Evolutionary conservation across 2,888 invertebrate species (phyloP).

Genomic region (Octodonta nipae): DNA sequence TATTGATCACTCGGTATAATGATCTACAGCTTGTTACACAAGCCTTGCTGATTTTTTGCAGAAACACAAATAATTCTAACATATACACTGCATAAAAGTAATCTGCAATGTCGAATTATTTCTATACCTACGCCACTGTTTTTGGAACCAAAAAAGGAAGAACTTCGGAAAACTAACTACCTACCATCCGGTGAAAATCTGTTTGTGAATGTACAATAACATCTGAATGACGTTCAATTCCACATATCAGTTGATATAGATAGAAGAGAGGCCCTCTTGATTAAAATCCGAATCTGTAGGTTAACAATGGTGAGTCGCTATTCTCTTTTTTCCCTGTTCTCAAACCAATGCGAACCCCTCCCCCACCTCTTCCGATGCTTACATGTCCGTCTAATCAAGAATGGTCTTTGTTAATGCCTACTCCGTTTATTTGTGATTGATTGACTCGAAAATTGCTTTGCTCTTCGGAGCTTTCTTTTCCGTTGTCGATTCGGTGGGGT

Average conservation of each 20-base stretch:
- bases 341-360: no score
- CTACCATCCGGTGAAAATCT: slow-evolving; percentile 3
- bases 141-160: neutral
- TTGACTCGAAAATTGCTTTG: slow-evolving; percentile 33
- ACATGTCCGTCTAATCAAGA: slow-evolving; percentile 33
- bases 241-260: slow-evolving; percentile 32
- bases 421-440: slow-evolving; percentile 33
- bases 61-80: no score
- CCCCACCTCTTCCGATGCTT: slow-evolving; percentile 24
- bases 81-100: no score
- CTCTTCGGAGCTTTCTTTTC: slow-evolving; percentile 18
- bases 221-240: slow-evolving; percentile 33
- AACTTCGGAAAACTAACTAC: slow-evolving; percentile 1
- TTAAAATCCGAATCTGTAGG: slow-evolving; percentile 32
- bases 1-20: no score
- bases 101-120: no score
- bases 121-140: no score
- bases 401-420: slow-evolving; percentile 32
- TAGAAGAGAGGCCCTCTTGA: slow-evolving; percentile 31
- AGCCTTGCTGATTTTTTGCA: no score
- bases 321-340: no score
- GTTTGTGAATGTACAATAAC: slow-evolving; percentile 25
- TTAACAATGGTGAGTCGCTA: slow-evolving; percentile 24
- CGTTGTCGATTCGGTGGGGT: slow-evolving; percentile 4
- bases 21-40: no score